Conservation (phyloP, 2,888 invertebrate genomes). For the Drosophila birchii region DNA sequence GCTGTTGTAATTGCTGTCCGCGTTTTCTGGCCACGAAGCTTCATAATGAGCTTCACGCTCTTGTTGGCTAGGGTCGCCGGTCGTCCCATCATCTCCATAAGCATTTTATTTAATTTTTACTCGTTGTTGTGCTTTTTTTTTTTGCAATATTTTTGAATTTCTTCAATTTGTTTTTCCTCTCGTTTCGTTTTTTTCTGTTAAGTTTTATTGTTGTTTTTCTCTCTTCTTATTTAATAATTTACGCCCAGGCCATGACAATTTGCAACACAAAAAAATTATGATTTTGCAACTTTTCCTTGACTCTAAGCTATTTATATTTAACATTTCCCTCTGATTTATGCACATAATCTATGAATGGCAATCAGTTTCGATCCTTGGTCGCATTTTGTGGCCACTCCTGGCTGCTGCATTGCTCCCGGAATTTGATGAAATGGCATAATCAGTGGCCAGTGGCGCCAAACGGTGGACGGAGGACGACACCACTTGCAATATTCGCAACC, state of each 20-base stretch:
- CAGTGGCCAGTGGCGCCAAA: constrained; percentile 42
- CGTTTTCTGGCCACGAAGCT: constrained; percentile 46
- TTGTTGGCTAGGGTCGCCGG: constrained; percentile 62
- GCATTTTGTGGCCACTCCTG: constrained; percentile 55
- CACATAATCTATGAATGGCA: constrained; percentile 68
- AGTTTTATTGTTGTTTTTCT: constrained; percentile 36
- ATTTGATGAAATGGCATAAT: constrained; percentile 54
- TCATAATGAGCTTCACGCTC: constrained; percentile 78
- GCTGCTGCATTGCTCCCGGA: constrained; percentile 44
- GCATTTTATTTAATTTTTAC: constrained; percentile 47
- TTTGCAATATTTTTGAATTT: constrained; percentile 72
- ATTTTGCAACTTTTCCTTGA: constrained; percentile 48
- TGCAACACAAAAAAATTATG: constrained; percentile 31
- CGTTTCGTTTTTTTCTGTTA: constrained; percentile 13
- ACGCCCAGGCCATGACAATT: constrained; percentile 67
- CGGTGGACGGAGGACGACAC: constrained; percentile 54
- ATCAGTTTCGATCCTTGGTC: constrained; percentile 40
- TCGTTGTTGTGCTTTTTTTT: constrained; percentile 35
- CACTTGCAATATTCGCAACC: constrained; percentile 35
- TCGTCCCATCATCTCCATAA: constrained; percentile 52
- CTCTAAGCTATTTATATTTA: constrained; percentile 8
- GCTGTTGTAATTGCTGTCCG: constrained; percentile 51
- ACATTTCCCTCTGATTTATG: constrained; percentile 62
- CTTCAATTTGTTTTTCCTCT: constrained; percentile 50
- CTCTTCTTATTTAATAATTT: constrained; percentile 63